phyloP scores from a whole-genome alignment of 2,113 vertebrate species.

The Pitta sordida region DNA sequence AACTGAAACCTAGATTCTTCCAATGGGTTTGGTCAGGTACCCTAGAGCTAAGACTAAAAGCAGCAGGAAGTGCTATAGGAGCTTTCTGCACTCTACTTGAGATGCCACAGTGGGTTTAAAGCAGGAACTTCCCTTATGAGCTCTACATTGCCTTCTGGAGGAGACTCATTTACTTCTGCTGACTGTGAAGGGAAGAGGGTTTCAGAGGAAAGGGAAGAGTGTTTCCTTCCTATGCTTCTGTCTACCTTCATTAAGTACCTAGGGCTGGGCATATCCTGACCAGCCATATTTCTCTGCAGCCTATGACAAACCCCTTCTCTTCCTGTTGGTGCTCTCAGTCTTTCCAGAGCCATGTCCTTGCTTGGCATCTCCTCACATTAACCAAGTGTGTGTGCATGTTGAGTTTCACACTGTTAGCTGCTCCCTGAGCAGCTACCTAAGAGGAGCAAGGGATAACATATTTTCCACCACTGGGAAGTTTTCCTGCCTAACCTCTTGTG shows the following conservation, averaged over 20 bases:
- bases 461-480: not conserved
- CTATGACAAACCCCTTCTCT: not conserved
- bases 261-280: not conserved
- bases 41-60: not conserved
- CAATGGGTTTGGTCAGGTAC: not conserved
- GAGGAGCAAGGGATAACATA: not conserved
- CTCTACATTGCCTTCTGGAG: not conserved
- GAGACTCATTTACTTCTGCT: not conserved
- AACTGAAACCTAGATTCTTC: not conserved
- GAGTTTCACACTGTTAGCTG: not conserved
- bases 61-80: not conserved
- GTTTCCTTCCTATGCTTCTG: not conserved
- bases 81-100: not conserved
- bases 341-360: not conserved
- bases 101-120: not conserved
- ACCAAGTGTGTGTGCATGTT: not conserved
- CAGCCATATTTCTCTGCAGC: not conserved
- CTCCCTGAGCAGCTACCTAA: not conserved
- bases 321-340: not conserved
- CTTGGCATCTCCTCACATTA: not conserved
- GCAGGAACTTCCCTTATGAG: not conserved
- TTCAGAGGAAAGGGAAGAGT: not conserved
- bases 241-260: not conserved
- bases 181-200: not conserved
- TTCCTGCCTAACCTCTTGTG: not conserved